phyloP scores from a whole-genome alignment of 2,113 vertebrate genomes.

The Oreochromis aureus region DNA sequence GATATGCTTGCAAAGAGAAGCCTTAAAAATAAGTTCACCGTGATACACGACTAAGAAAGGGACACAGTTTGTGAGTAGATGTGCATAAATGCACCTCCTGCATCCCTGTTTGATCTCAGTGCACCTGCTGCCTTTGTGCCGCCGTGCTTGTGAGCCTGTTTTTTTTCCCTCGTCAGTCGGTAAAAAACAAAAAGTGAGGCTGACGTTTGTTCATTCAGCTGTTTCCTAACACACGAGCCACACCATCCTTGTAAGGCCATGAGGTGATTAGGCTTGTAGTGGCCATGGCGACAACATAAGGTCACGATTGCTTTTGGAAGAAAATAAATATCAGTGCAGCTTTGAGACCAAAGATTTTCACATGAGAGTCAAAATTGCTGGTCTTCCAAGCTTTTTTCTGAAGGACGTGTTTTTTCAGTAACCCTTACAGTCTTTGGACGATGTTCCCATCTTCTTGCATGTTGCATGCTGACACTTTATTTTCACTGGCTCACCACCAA shows the following conservation, averaged over 20 bases:
- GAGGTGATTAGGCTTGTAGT: neutral
- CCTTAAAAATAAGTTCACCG: neutral
- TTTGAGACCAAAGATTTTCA: neutral
- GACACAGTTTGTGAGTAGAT: neutral
- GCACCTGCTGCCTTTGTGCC: neutral
- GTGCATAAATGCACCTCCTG: neutral
- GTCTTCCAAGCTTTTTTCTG: neutral
- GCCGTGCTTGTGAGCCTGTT: neutral
- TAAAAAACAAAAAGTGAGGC: neutral
- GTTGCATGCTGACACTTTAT: neutral
- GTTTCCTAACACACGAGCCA: neutral
- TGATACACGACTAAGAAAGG: neutral
- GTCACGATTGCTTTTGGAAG: neutral
- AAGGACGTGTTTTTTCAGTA: neutral
- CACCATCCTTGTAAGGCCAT: neutral
- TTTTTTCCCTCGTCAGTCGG: fast-evolving
- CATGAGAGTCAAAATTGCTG: neutral
- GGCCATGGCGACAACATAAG: neutral
- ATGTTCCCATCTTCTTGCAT: neutral
- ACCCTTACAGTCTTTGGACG: neutral
- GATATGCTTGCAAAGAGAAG: neutral
- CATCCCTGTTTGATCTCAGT: neutral
- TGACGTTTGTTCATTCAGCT: neutral
- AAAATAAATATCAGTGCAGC: neutral
- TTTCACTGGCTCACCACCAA: neutral